These are phyloP conservation scores for Caenorhabditis doughertyi DNA, from an alignment of 2,888 invertebrate genomes.

Conservation along the genomic window DNA sequence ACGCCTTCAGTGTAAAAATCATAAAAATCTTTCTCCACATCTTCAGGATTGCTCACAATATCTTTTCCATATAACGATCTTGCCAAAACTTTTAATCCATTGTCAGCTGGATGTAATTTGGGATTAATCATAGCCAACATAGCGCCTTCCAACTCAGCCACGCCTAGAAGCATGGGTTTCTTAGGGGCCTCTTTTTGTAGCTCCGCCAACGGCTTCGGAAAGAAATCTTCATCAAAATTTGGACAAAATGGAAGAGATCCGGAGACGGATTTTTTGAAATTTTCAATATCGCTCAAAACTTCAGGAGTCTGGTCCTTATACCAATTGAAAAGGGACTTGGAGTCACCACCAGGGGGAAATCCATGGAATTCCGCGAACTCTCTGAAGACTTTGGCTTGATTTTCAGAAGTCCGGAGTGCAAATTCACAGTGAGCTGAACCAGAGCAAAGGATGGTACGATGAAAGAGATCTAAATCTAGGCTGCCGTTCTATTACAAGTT, in stretches of 20 bases:
- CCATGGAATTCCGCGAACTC: conserved; percentile 64
- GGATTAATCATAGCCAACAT: not conserved
- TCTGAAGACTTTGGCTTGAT: conserved; percentile 40
- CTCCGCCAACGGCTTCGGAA: too few species aligned
- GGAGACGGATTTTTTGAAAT: too few species aligned
- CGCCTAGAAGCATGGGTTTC: too few species aligned
- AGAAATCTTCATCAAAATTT: too few species aligned
- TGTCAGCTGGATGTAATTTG: not conserved
- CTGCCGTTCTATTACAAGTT: too few species aligned
- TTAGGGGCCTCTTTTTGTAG: too few species aligned
- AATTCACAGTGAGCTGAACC: conserved; percentile 68
- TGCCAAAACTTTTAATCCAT: not conserved
- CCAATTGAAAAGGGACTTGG: not conserved
- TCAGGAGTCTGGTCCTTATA: too few species aligned
- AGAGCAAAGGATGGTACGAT: conserved; percentile 63
- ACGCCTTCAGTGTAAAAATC: not conserved
- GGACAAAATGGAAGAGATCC: too few species aligned
- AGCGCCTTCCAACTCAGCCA: too few species aligned
- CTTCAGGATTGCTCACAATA: conserved; percentile 3
- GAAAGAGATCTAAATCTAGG: too few species aligned
- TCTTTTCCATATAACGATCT: not conserved
- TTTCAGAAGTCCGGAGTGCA: conserved; percentile 52
- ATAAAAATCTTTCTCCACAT: not conserved
- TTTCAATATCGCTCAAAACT: too few species aligned
- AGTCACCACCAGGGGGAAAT: conserved; percentile 27